A percentile compares a stretch with the other conserved stretches of the same genome.
Conservation (phyloP, 2,888 invertebrate genomes). For the Rhynchonema sp. region DNA sequence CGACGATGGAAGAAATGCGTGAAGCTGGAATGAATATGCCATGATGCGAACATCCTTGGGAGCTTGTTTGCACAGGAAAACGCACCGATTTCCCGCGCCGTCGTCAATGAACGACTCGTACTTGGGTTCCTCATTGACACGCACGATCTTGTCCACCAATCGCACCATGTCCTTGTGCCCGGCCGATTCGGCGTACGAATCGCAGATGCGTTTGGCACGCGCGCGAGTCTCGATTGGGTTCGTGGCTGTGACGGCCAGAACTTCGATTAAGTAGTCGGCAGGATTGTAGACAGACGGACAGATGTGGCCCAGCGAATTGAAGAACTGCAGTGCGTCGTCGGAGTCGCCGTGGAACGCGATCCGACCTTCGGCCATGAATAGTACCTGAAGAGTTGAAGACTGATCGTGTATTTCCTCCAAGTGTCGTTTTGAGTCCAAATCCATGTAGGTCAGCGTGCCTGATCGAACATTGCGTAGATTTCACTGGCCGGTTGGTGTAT, state of each 20-base stretch:
- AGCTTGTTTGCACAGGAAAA: too few relatives aligned
- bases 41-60: neutral
- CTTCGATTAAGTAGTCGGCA: constrained; percentile 76
- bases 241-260: constrained; percentile 51
- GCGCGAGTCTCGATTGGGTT: constrained; percentile 47
- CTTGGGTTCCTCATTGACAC: neutral
- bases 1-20: too few relatives aligned
- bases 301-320: constrained; percentile 11
- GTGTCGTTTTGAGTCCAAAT: neutral
- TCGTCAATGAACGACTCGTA: neutral
- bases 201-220: constrained; percentile 17
- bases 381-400: too few relatives aligned
- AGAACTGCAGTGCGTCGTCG: constrained; percentile 9
- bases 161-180: neutral
- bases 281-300: constrained; percentile 55
- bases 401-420: too few relatives aligned
- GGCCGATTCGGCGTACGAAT: constrained; percentile 15
- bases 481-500: constrained; percentile 27
- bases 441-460: too few relatives aligned
- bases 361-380: constrained; percentile 34
- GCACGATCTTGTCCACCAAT: neutral
- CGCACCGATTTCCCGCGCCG: neutral
- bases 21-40: too few relatives aligned
- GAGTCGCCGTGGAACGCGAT: constrained; percentile 52
- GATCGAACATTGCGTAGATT: constrained; percentile 22